Evolutionary conservation across 2,113 vertebrate genomes (phyloP).

Genomic region (Hypocryptadius cinnamomeus): DNA sequence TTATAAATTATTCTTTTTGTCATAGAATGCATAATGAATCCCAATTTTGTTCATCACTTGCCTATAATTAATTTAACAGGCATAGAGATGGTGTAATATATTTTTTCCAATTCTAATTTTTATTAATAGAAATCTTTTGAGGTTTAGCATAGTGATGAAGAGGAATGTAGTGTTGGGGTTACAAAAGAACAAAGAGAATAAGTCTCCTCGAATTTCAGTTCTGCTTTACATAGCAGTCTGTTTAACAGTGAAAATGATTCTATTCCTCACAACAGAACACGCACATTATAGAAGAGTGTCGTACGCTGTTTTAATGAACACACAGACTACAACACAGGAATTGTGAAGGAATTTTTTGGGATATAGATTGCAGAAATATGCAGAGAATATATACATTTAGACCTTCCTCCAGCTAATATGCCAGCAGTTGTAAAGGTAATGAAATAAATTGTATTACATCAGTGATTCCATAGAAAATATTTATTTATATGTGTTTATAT

Average conservation of each 20-base stretch:
- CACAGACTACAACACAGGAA: not conserved
- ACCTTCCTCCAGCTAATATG: not conserved
- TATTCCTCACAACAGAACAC: not conserved
- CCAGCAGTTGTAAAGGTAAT: not conserved
- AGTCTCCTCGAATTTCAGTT: not conserved
- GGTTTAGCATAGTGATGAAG: not conserved
- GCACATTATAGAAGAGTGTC: not conserved
- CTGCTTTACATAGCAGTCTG: not conserved
- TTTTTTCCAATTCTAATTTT: not conserved
- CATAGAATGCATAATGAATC: slow-evolving; percentile 26
- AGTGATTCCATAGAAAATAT: not conserved
- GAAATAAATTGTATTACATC: not conserved
- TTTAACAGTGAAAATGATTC: not conserved
- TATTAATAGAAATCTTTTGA: not conserved
- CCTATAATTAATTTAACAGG: slow-evolving; percentile 42
- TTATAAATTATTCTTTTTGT: slow-evolving; percentile 55
- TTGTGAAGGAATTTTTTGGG: not conserved
- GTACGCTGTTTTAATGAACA: not conserved
- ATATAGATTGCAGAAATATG: not conserved
- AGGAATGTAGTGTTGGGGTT: not conserved
- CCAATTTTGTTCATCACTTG: slow-evolving; percentile 29
- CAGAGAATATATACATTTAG: not conserved
- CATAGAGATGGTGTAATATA: not conserved
- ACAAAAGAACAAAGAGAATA: not conserved
- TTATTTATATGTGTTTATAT: not conserved